Percentiles rank a stretch among this genome's conserved stretches.
Evolutionary conservation across 92 coral and sea anemone genomes (phyloP).

Genomic region (Zoanthus gigantus): DNA sequence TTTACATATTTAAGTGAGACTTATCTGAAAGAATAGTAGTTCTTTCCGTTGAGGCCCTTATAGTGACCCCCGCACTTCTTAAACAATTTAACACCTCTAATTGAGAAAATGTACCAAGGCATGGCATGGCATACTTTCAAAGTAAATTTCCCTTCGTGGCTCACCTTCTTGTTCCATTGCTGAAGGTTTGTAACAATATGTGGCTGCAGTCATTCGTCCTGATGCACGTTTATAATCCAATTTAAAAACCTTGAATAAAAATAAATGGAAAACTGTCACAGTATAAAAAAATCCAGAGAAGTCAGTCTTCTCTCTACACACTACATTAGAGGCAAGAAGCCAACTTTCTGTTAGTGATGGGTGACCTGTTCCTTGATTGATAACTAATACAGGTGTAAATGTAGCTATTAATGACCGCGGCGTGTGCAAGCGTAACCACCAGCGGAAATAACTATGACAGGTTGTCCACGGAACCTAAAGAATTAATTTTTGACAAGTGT

Average conservation of each 20-base stretch:
- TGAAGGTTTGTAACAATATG: neutral
- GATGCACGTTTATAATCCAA: neutral
- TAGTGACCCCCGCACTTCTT: neutral
- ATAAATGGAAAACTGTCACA: neutral
- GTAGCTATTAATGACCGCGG: neutral
- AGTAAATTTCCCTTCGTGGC: neutral
- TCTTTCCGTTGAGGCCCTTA: slow-evolving; percentile 10
- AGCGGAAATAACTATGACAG: slow-evolving; percentile 1
- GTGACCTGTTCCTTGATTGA: neutral
- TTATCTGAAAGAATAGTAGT: neutral
- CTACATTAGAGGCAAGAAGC: too few relatives aligned
- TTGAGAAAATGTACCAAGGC: neutral
- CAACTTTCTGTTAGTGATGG: neutral
- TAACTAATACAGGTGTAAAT: neutral
- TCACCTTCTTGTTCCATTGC: neutral
- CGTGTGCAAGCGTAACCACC: slow-evolving; percentile 22
- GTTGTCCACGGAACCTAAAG: neutral
- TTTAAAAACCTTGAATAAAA: neutral
- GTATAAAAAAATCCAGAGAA: neutral
- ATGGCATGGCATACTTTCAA: neutral
- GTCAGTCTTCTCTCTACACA: neutral
- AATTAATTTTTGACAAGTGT: neutral
- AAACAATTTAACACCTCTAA: slow-evolving; percentile 1
- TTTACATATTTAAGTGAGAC: neutral
- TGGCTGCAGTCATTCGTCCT: neutral